These are phyloP conservation scores for Coregonus sp. DNA, from an alignment of 2,797 vertebrate species.

Conservation along the genomic window DNA sequence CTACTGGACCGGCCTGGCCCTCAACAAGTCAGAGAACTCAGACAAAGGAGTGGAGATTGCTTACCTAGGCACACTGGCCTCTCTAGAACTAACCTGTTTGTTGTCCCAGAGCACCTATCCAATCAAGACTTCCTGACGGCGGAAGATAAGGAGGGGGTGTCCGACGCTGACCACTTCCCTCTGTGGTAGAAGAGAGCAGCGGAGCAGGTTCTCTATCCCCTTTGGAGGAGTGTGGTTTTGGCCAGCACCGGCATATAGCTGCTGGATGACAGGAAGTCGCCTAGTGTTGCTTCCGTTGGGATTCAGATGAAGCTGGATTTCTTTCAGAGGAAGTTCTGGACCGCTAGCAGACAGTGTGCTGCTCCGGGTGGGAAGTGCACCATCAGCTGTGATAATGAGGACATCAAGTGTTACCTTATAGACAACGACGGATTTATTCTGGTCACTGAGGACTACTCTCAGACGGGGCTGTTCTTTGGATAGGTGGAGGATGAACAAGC, in stretches of 20 bases:
- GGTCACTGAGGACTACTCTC: conserved; percentile 88
- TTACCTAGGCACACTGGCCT: conserved; percentile 92
- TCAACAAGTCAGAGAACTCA: conserved; percentile 97
- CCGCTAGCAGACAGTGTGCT: conserved; percentile 97
- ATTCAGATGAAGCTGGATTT: conserved; percentile 99
- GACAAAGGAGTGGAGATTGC: conserved; percentile 97
- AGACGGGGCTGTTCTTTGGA: conserved; percentile 97
- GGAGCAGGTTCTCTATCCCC: conserved; percentile 94
- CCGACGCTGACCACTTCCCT: conserved; percentile 98
- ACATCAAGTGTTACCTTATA: conserved; percentile 96
- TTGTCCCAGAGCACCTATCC: conserved; percentile 89
- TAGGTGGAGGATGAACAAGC: conserved; percentile 97
- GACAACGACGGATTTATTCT: conserved; percentile 99
- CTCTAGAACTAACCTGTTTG: conserved; percentile 92
- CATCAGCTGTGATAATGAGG: conserved; percentile 93
- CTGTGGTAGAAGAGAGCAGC: conserved; percentile 97
- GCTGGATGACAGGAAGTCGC: conserved; percentile 93
- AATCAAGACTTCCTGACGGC: conserved; percentile 95
- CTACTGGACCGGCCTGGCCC: conserved; percentile 93
- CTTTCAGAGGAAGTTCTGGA: conserved; percentile 99
- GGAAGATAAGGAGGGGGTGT: conserved; percentile 95
- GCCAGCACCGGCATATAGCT: conserved; percentile 97
- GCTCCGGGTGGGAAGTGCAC: conserved; percentile 93
- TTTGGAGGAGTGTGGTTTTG: conserved; percentile 95
- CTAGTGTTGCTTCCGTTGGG: conserved; percentile 94